Evolutionary conservation across 2,888 invertebrate species (phyloP).

Genomic region (Eupithecia dodoneata): DNA sequence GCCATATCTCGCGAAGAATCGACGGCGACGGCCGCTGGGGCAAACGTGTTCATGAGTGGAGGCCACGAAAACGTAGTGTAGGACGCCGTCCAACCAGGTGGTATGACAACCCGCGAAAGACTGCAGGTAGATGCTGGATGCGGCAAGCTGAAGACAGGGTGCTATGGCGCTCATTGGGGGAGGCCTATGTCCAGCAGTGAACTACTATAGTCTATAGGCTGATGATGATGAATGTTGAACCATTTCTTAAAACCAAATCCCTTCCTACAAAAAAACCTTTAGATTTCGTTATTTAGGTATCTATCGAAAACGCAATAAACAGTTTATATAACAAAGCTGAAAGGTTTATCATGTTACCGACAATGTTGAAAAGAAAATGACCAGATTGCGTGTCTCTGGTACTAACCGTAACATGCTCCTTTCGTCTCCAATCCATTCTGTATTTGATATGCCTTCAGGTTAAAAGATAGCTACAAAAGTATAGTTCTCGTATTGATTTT

Average conservation of each 20-base stretch:
- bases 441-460: conserved; percentile 2
- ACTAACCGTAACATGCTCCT: conserved; percentile 32
- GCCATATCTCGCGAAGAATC: no score
- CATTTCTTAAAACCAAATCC: not conserved
- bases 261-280: not conserved
- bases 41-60: no score
- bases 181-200: no score
- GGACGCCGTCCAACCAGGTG: no score
- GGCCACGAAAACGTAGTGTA: no score
- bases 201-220: no score
- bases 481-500: not conserved
- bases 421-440: conserved; percentile 5
- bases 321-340: conserved; percentile 22
- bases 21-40: no score
- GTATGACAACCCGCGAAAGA: no score
- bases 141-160: no score
- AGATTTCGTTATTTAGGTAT: not conserved
- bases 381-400: conserved; percentile 34
- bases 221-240: no score
- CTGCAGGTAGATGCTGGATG: no score
- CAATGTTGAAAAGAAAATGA: conserved; percentile 34
- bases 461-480: not conserved
- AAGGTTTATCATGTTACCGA: conserved; percentile 32
- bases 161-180: no score
- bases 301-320: not conserved